Evolutionary conservation across 2,113 vertebrate genomes (phyloP).

Genomic region (Xerus inauris): DNA sequence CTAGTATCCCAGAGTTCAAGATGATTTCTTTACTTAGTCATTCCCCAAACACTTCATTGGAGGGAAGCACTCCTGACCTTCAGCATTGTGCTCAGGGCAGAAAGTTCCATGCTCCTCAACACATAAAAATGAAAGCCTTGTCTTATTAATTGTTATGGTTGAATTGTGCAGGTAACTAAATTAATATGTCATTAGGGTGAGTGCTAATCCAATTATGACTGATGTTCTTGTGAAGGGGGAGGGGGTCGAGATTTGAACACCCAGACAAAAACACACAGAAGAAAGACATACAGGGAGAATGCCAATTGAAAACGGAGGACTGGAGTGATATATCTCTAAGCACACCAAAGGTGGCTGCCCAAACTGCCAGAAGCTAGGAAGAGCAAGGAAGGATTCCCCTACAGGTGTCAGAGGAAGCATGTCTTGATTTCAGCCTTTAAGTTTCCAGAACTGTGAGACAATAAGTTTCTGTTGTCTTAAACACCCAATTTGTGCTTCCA

Average conservation of each 20-base stretch:
- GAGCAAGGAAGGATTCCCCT: background rate
- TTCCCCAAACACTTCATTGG: background rate
- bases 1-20: conserved; percentile 19
- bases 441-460: background rate
- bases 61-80: conserved; percentile 15
- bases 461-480: background rate
- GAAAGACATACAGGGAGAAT: background rate
- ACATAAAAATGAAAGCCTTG: background rate
- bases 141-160: background rate
- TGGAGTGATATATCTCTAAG: background rate
- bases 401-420: background rate
- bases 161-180: background rate
- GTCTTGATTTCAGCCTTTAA: background rate
- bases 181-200: background rate
- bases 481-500: background rate
- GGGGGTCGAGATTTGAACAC: background rate
- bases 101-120: background rate
- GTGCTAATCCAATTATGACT: background rate
- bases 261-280: background rate
- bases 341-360: background rate
- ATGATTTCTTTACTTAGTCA: background rate
- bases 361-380: background rate
- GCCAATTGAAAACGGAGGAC: background rate
- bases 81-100: background rate
- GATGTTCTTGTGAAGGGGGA: background rate